These are phyloP conservation scores for Pollenia amentaria DNA, from an alignment of 2,888 invertebrate species.

Conservation along the genomic window DNA sequence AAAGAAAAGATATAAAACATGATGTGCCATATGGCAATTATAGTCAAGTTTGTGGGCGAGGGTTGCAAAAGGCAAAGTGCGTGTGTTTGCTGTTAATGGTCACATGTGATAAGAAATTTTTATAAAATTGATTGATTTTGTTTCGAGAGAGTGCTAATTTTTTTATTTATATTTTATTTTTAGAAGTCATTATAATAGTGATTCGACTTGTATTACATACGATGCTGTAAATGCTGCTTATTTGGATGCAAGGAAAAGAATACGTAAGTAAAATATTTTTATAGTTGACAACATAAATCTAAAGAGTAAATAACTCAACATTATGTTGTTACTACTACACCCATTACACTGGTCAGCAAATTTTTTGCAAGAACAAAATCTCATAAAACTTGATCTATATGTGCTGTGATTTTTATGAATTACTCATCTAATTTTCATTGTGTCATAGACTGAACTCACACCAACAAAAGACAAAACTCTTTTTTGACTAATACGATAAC, in stretches of 20 bases:
- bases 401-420: neutral
- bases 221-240: constrained; percentile 95
- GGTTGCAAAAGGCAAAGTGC: neutral
- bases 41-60: constrained; percentile 18
- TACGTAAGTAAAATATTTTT: constrained; percentile 88
- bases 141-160: constrained; percentile 15
- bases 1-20: neutral
- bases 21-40: constrained; percentile 38
- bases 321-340: no score
- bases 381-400: neutral
- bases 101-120: constrained; percentile 78
- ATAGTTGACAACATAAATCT: neutral
- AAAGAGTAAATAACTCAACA: no score
- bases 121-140: constrained; percentile 25
- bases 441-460: no score
- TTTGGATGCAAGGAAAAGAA: constrained; percentile 93
- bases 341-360: no score
- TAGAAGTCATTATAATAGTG: constrained; percentile 86
- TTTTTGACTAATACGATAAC: no score
- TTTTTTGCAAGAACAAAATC: no score
- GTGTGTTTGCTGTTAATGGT: constrained; percentile 65
- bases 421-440: no score
- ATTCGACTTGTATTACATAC: constrained; percentile 94
- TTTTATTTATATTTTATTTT: constrained; percentile 68
- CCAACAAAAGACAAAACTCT: no score